Conservation (phyloP, 2,113 vertebrate species). For the Gadus macrocephalus region DNA sequence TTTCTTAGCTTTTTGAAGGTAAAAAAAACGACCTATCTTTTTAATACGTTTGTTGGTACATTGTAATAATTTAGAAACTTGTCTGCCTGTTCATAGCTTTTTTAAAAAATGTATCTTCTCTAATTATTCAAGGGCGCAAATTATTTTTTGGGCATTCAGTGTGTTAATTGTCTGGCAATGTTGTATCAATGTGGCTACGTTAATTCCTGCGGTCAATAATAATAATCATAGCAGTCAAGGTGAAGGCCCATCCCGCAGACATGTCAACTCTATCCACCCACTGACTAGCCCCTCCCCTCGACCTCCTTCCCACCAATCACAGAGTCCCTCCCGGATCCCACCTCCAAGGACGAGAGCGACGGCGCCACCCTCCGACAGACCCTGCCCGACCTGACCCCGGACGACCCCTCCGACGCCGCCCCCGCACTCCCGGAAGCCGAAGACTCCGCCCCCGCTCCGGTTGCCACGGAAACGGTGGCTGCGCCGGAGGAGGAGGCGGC, state of each 20-base stretch:
- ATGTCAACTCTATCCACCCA: background rate
- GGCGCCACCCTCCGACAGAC: conserved; percentile 90
- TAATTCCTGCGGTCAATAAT: too few relatives aligned
- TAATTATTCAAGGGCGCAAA: too few relatives aligned
- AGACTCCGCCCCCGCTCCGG: conserved; percentile 49
- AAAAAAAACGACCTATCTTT: too few relatives aligned
- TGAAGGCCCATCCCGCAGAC: conserved; percentile 13
- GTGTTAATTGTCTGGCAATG: too few relatives aligned
- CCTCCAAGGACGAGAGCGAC: conserved; percentile 83
- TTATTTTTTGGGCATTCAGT: too few relatives aligned
- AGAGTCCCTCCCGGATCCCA: conserved; percentile 80
- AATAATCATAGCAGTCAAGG: background rate
- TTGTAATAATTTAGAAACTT: too few relatives aligned
- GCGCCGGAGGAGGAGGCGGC: conserved; percentile 70
- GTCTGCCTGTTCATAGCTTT: too few relatives aligned
- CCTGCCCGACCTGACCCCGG: conserved; percentile 90
- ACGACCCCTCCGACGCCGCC: conserved; percentile 83
- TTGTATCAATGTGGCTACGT: too few relatives aligned
- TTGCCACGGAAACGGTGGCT: conserved; percentile 29
- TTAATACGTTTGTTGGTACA: too few relatives aligned
- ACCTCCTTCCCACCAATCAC: conserved; percentile 12
- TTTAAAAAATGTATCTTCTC: too few relatives aligned
- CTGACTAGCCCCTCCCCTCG: conserved; percentile 20
- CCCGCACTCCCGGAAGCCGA: conserved; percentile 76
- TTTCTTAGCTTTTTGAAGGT: too few relatives aligned